phyloP scores from a whole-genome alignment of 1,140 invertebrate species.

The Hycleus cichorii region DNA sequence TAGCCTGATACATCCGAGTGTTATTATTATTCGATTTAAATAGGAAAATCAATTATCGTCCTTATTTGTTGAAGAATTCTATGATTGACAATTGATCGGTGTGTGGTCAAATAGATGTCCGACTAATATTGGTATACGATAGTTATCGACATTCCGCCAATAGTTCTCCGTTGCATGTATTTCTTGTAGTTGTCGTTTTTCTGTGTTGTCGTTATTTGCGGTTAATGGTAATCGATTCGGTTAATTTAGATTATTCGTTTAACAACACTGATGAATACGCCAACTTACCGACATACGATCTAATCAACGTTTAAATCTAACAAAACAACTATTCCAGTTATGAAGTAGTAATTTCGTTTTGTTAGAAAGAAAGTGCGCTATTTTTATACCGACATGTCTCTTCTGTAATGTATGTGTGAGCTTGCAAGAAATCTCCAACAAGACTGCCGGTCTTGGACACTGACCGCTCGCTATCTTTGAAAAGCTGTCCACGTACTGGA shows the following conservation, averaged over 20 bases:
- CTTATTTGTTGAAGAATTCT: neutral
- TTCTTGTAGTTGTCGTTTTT: conserved; percentile 14
- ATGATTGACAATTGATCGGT: conserved; percentile 1
- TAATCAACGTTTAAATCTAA: no score
- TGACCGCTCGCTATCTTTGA: conserved; percentile 13
- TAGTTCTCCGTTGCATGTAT: conserved; percentile 5
- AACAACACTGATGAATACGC: neutral
- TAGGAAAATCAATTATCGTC: no score
- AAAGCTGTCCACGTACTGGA: conserved; percentile 25
- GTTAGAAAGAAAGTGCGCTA: no score
- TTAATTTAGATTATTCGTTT: conserved; percentile 26
- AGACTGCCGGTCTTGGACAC: conserved; percentile 20
- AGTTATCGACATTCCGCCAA: conserved; percentile 19
- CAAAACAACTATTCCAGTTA: no score
- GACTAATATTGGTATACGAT: conserved; percentile 12
- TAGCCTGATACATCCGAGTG: no score
- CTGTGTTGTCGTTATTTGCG: conserved; percentile 20
- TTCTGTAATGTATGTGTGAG: conserved; percentile 25
- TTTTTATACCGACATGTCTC: no score
- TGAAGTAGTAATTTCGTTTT: no score
- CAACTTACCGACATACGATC: no score
- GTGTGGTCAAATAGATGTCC: conserved; percentile 7
- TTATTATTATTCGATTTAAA: no score
- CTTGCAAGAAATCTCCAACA: conserved; percentile 18
- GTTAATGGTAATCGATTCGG: conserved; percentile 31